Evolutionary conservation across 2,888 invertebrate species (phyloP).

Genomic region (Dugesia japonica): DNA sequence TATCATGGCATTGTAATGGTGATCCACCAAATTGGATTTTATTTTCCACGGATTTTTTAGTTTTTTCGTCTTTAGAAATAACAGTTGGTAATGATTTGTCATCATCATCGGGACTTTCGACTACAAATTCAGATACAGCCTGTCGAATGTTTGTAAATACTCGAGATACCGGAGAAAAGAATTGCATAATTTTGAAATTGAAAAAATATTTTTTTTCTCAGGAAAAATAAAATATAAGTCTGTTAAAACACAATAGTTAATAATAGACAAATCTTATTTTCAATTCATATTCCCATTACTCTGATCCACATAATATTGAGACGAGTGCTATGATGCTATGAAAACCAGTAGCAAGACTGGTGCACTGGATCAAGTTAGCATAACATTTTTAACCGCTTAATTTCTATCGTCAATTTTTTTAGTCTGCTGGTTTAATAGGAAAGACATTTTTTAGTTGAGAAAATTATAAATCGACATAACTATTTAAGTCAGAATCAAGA

Average conservation of each 20-base stretch:
- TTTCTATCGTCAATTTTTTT: slow-evolving; percentile 14
- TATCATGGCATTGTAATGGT: neutral
- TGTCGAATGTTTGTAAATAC: slow-evolving; percentile 25
- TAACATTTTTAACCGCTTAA: slow-evolving; percentile 10
- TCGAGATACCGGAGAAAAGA: slow-evolving; percentile 26
- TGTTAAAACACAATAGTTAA: no score
- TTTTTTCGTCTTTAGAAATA: neutral
- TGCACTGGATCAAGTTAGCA: slow-evolving; percentile 11
- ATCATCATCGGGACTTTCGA: slow-evolving; percentile 24
- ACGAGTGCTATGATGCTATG: neutral
- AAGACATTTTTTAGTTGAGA: neutral
- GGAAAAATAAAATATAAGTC: no score
- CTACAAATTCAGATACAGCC: slow-evolving; percentile 25
- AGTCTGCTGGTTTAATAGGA: neutral
- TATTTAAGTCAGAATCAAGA: neutral
- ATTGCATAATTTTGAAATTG: slow-evolving; percentile 27
- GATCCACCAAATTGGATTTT: neutral
- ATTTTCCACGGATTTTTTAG: neutral
- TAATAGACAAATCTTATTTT: no score
- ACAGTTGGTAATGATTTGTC: neutral
- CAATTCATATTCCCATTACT: no score
- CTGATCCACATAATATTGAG: no score
- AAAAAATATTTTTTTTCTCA: no score
- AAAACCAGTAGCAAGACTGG: neutral
- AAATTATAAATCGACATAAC: neutral